These are phyloP conservation scores for Gadopsis bispinosus DNA, from an alignment of 2,797 vertebrate species.

Conservation along the genomic window DNA sequence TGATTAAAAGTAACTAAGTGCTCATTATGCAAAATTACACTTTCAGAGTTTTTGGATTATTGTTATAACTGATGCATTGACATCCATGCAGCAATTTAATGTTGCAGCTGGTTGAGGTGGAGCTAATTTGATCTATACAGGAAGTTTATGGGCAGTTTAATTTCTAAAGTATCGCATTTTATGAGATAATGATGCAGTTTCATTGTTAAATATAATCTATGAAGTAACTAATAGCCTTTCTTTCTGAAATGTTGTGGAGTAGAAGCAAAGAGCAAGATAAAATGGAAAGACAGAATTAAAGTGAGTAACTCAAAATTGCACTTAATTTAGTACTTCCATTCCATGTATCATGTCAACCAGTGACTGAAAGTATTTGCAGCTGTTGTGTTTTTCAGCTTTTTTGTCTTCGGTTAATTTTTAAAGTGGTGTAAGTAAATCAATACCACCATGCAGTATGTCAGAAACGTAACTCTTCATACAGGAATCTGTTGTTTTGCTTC, in stretches of 20 bases:
- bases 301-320: not conserved
- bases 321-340: not conserved
- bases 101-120: too few species aligned
- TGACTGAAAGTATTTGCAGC: conserved; percentile 12
- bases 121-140: too few species aligned
- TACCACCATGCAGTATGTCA: not conserved
- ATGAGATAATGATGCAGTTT: too few species aligned
- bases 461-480: not conserved
- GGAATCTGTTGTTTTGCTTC: not conserved
- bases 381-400: not conserved
- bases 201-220: too few species aligned
- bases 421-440: conserved; percentile 19
- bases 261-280: not conserved
- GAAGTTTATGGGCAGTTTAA: too few species aligned
- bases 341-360: not conserved
- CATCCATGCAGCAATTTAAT: not conserved
- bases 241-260: too few species aligned
- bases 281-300: not conserved
- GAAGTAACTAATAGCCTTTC: too few species aligned
- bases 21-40: not conserved
- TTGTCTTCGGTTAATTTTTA: conserved; percentile 24
- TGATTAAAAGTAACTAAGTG: not conserved
- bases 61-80: not conserved
- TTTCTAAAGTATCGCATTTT: too few species aligned
- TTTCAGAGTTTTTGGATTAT: not conserved